Conservation (phyloP, 2,113 vertebrate species). For the Catharus fuscescens region DNA sequence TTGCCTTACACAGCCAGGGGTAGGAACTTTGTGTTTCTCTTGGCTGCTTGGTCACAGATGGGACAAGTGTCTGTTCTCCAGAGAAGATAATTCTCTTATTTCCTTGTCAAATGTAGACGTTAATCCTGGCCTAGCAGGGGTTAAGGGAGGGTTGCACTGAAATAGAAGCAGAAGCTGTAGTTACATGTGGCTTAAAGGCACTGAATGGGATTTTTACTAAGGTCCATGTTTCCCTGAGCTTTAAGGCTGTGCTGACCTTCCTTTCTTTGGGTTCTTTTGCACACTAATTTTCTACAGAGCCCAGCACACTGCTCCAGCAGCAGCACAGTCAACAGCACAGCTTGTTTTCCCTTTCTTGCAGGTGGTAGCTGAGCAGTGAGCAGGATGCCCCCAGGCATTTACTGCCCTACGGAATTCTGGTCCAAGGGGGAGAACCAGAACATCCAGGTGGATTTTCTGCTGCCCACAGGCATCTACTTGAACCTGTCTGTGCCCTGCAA, state of each 20-base stretch:
- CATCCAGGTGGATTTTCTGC: slow-evolving; percentile 91
- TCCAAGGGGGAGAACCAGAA: slow-evolving; percentile 86
- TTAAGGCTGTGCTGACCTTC: neutral
- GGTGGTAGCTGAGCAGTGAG: slow-evolving; percentile 78
- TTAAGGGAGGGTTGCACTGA: neutral
- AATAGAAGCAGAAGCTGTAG: neutral
- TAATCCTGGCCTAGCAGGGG: neutral
- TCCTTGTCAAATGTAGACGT: neutral
- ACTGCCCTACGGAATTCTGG: slow-evolving; percentile 93
- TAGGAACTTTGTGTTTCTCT: slow-evolving; percentile 1
- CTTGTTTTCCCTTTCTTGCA: slow-evolving; percentile 64
- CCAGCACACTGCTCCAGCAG: too few relatives aligned
- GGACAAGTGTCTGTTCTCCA: neutral
- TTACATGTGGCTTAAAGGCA: neutral
- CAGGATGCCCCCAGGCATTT: slow-evolving; percentile 95
- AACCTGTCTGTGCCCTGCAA: slow-evolving; percentile 87
- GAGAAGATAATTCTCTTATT: neutral
- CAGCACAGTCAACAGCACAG: neutral
- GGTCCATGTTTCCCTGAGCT: neutral
- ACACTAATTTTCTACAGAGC: neutral
- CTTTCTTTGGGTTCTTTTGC: neutral
- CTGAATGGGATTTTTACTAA: neutral
- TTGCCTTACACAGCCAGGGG: slow-evolving; percentile 16
- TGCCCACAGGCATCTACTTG: slow-evolving; percentile 95
- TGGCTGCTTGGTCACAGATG: neutral